phyloP scores from a whole-genome alignment of 2,888 invertebrate genomes.

The Latheticus oryzae region DNA sequence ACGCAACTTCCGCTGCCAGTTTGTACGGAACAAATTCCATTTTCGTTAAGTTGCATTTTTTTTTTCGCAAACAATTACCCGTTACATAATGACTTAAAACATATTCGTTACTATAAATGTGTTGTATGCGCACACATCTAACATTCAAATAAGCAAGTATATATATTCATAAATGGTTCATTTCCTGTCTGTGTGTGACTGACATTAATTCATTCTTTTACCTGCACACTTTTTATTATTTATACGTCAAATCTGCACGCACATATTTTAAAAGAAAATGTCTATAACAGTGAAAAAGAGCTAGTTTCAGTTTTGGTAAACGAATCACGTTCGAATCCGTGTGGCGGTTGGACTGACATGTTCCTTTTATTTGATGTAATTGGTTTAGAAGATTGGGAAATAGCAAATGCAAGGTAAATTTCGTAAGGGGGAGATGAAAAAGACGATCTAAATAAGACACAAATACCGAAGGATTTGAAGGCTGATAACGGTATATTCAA shows the following conservation, averaged over 20 bases:
- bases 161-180: constrained; percentile 37
- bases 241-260: constrained; percentile 32
- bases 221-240: constrained; percentile 29
- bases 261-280: constrained; percentile 18
- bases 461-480: too few relatives aligned
- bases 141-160: constrained; percentile 33
- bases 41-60: too few relatives aligned
- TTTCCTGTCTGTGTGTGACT: constrained; percentile 38
- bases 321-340: constrained; percentile 15
- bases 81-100: constrained; percentile 19
- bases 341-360: constrained; percentile 12
- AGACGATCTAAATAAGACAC: too few relatives aligned
- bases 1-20: too few relatives aligned
- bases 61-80: constrained; percentile 30
- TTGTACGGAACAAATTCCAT: too few relatives aligned
- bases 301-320: constrained; percentile 12
- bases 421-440: too few relatives aligned
- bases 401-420: background rate
- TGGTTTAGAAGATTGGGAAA: constrained; percentile 15
- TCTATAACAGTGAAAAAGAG: background rate
- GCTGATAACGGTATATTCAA: too few relatives aligned
- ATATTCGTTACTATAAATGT: constrained; percentile 18
- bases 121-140: constrained; percentile 20
- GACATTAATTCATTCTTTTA: constrained; percentile 36
- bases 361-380: constrained; percentile 19